Percentiles rank a stretch among this genome's conserved stretches.
Conservation (phyloP, 2,113 vertebrate species). For the Cricetomys ansorgei region DNA sequence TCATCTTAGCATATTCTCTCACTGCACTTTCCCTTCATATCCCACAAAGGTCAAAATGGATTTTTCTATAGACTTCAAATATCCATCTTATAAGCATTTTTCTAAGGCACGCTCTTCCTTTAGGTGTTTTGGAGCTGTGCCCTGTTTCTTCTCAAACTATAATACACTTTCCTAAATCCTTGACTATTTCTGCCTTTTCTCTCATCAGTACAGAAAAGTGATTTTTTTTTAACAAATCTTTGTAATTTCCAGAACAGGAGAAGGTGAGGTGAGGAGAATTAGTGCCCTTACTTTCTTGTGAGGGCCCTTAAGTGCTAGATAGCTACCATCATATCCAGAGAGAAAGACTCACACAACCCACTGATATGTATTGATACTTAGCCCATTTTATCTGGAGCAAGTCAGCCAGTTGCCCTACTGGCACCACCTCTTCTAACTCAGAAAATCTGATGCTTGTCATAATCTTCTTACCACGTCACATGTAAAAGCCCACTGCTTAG, state of each 20-base stretch:
- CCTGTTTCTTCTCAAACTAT: not conserved
- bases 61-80: constrained; percentile 20
- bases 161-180: not conserved
- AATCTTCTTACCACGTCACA: not conserved
- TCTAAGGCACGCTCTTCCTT: not conserved
- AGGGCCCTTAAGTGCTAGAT: not conserved
- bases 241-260: not conserved
- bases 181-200: not conserved
- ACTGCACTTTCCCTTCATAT: not conserved
- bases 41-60: constrained; percentile 7
- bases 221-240: not conserved
- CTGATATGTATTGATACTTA: not conserved
- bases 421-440: not conserved
- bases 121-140: not conserved
- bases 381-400: not conserved
- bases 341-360: not conserved
- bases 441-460: not conserved
- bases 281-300: not conserved
- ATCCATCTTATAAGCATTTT: constrained; percentile 33
- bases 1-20: not conserved
- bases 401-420: not conserved
- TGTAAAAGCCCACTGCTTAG: not conserved
- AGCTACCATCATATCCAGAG: not conserved
- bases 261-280: no score
- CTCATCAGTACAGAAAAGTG: not conserved